These are phyloP conservation scores for Smutsia temminckii DNA, from an alignment of 2,797 vertebrate genomes.

Conservation along the genomic window DNA sequence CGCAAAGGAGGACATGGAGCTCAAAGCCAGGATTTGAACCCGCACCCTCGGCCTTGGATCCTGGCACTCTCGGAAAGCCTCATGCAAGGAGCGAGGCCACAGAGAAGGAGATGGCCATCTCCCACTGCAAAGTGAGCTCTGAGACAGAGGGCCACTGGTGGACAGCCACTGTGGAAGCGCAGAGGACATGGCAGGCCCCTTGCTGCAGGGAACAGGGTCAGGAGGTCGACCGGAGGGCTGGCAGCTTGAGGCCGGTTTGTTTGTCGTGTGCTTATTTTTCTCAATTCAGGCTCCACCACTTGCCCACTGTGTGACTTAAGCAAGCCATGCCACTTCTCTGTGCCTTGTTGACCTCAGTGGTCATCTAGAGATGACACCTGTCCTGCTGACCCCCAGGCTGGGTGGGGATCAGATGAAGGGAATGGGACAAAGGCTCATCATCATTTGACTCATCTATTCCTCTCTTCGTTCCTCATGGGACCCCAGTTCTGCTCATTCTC, in stretches of 20 bases:
- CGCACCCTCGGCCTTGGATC: background rate
- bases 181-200: background rate
- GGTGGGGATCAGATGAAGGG: accelerated
- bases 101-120: accelerated
- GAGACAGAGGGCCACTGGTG: background rate
- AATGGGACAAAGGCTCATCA: background rate
- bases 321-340: background rate
- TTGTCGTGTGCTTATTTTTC: background rate
- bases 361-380: background rate
- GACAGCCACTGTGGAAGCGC: background rate
- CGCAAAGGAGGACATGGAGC: background rate
- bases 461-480: background rate
- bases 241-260: background rate
- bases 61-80: background rate
- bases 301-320: background rate
- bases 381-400: background rate
- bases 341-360: background rate
- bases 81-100: accelerated
- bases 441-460: background rate
- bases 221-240: background rate
- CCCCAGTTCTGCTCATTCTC: background rate
- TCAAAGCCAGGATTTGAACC: background rate
- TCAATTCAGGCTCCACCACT: background rate
- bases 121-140: accelerated
- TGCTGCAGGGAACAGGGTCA: too few relatives aligned